A percentile compares a stretch with the other conserved stretches of the same genome.
Conservation (phyloP, 2,113 vertebrate species). For the Bubo blakistoni region DNA sequence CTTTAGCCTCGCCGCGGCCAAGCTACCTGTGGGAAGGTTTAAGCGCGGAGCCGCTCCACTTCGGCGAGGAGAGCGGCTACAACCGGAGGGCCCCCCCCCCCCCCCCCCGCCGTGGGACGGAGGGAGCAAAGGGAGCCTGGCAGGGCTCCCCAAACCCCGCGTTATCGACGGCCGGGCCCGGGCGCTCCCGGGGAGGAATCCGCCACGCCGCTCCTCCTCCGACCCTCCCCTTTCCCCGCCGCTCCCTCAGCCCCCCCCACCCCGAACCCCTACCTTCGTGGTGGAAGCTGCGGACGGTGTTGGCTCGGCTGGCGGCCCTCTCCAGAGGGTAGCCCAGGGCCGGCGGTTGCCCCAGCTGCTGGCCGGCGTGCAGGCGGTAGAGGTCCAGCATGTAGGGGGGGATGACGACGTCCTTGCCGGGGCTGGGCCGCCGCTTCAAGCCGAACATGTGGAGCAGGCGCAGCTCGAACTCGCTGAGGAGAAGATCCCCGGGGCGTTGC, state of each 20-base stretch:
- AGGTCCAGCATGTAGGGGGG: constrained; percentile 96
- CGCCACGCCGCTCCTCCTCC: constrained; percentile 12
- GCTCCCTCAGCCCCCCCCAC: not conserved
- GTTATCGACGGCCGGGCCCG: not conserved
- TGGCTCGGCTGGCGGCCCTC: constrained; percentile 89
- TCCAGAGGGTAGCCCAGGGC: constrained; percentile 84
- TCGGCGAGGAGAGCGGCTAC: too few relatives aligned
- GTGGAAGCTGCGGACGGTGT: constrained; percentile 97
- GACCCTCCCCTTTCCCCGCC: not conserved
- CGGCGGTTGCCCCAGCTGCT: constrained; percentile 74
- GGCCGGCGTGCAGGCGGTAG: constrained; percentile 90
- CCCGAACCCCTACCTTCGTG: constrained; percentile 86
- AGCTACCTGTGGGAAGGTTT: not conserved
- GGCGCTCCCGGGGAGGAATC: not conserved
- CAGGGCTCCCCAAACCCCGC: not conserved
- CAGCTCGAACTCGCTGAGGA: constrained; percentile 90
- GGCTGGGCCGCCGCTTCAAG: constrained; percentile 89
- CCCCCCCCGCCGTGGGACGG: too few relatives aligned
- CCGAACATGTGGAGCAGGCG: constrained; percentile 96
- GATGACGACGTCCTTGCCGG: constrained; percentile 88
- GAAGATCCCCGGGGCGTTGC: constrained; percentile 84
- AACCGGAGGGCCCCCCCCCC: too few relatives aligned
- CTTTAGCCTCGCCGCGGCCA: not conserved
- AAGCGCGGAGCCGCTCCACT: not conserved
- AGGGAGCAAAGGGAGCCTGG: too few relatives aligned